Percentiles rank a stretch among this genome's conserved stretches.
Conservation (phyloP, 2,113 vertebrate species). For the Sinocyclocheilus maitianheensis region DNA sequence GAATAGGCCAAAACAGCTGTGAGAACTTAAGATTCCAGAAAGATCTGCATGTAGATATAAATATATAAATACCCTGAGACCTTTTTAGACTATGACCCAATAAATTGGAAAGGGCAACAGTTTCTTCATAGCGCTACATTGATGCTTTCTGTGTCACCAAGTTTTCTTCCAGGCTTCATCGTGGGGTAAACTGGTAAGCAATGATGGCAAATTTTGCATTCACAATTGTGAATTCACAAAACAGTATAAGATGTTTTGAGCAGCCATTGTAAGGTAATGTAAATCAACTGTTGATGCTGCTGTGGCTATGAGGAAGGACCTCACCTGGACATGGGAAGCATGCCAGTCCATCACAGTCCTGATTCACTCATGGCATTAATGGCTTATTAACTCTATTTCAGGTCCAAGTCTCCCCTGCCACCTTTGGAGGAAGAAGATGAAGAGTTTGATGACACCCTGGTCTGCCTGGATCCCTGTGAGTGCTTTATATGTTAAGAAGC, state of each 20-base stretch:
- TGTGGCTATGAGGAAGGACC: background rate
- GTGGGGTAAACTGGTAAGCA: constrained; percentile 7
- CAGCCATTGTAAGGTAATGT: background rate
- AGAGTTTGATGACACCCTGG: constrained; percentile 93
- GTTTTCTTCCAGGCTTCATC: constrained; percentile 24
- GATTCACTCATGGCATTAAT: background rate
- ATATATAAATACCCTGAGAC: constrained; percentile 4
- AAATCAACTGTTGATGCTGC: background rate
- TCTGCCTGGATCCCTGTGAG: constrained; percentile 97
- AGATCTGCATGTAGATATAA: background rate
- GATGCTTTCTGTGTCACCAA: background rate
- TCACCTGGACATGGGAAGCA: constrained; percentile 55
- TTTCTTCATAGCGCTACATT: background rate
- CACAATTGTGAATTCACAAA: constrained; percentile 1
- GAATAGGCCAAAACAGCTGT: background rate
- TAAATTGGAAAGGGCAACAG: background rate
- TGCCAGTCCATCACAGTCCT: constrained; percentile 11
- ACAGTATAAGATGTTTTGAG: background rate
- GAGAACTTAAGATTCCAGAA: background rate
- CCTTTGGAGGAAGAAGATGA: constrained; percentile 98
- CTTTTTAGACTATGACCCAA: background rate
- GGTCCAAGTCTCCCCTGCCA: constrained; percentile 95
- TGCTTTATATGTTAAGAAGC: constrained; percentile 52
- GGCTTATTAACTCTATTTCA: constrained; percentile 68
- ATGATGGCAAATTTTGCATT: background rate